Conservation (phyloP, 2,797 vertebrate species). For the Argyrosomus regius region DNA sequence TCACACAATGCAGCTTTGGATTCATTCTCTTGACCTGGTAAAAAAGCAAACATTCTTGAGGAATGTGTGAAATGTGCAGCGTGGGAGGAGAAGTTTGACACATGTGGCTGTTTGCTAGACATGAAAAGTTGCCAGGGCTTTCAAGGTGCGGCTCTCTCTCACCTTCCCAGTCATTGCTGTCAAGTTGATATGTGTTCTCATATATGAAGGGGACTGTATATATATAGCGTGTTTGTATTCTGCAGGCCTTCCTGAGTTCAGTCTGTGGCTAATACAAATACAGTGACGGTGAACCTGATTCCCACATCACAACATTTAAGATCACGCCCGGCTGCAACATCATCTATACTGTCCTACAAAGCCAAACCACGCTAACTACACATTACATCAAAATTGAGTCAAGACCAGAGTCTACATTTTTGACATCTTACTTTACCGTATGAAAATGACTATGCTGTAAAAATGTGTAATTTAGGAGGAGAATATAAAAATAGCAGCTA, state of each 20-base stretch:
- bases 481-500: neutral
- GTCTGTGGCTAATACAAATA: conserved; percentile 36
- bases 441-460: neutral
- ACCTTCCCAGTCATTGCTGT: conserved; percentile 65
- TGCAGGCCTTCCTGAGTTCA: neutral
- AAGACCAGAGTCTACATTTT: neutral
- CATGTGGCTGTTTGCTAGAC: conserved; percentile 77
- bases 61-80: conserved; percentile 83
- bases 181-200: conserved; percentile 65
- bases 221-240: no score
- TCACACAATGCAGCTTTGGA: conserved; percentile 60
- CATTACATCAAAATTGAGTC: neutral
- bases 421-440: neutral
- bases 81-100: conserved; percentile 81
- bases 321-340: neutral
- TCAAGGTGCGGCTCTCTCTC: conserved; percentile 78
- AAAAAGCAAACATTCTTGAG: conserved; percentile 76
- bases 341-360: neutral
- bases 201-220: conserved; percentile 41
- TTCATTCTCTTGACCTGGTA: conserved; percentile 69
- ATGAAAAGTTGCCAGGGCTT: conserved; percentile 76
- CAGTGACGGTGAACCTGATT: conserved; percentile 7
- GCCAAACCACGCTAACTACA: neutral
- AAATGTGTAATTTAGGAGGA: neutral
- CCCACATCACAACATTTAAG: conserved; percentile 12